Base-by-base conservation (phyloP, 1,140 invertebrate species). In the Drosophila bocki region DNA sequence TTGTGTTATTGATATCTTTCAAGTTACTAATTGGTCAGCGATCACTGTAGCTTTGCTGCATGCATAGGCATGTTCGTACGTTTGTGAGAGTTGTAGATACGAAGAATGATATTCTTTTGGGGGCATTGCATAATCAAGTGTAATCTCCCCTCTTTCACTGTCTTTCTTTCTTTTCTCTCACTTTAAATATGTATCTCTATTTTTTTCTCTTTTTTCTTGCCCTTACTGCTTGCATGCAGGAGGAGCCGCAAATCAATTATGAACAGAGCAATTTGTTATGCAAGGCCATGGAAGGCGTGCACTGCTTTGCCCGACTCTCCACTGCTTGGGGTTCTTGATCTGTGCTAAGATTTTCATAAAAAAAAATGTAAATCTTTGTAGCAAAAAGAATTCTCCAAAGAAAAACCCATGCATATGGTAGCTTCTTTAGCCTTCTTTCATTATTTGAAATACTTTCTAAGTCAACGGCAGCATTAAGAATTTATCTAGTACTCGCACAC, bases 391-490 rank as follows among this genome's bases (percentile, higher is more conserved):
- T 32, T 33, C 7, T 11, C 15, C 54, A 5, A 37, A 37, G 51
- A 54, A 56, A 56, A 22, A 56, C 8, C 0, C 22, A 13, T 54
- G 33, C 51, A 37, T 15, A 33, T 54, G 19, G 19, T 37, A 37
- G 26, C 13, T 44, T 41, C 44, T 37, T 68, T 19, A 33, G 33
- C 37, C 41, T 64, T 81, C 65, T 75, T 61, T 70, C 53, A 56
- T 75, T 70, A 75, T 56, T 67, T 78, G 63, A 53, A 78, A 88
- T 86, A 86, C 83, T 87, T 86, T 86, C 83, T 76, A 86, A 86
- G 82, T 86, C 83, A 86, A 86, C 80, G 79, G 80, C 80, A 83
- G 80, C 82, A 59, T 82, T 87, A 82, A 79, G 67, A 87, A 86
- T 82, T 87, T 86, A 86, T 86, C 83, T 82, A 86, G 67, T 87